phyloP scores from a whole-genome alignment of 2,888 invertebrate genomes.

The Diogma glabrata region DNA sequence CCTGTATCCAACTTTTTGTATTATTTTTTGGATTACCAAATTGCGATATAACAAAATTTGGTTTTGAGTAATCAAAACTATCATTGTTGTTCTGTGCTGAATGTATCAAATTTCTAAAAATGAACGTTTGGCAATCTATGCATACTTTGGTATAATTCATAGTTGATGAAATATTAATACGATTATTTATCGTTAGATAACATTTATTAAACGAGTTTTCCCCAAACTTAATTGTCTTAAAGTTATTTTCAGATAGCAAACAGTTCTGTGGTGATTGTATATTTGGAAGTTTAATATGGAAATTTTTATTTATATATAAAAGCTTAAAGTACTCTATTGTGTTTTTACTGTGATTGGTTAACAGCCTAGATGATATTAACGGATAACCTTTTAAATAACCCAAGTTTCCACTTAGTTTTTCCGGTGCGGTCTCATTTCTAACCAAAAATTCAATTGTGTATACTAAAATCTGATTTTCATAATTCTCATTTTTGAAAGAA shows the following conservation, averaged over 20 bases:
- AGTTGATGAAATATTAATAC: conserved; percentile 7
- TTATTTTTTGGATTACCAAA: conserved; percentile 28
- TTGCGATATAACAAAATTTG: conserved; percentile 24
- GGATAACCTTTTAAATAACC: conserved; percentile 29
- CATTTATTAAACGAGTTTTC: conserved; percentile 28
- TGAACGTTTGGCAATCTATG: conserved; percentile 23
- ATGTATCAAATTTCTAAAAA: conserved; percentile 19
- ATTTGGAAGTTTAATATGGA: conserved; percentile 1
- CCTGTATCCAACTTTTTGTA: conserved; percentile 25
- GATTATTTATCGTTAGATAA: conserved; percentile 21
- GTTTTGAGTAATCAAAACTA: background rate
- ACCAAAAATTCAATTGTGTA: conserved; percentile 23
- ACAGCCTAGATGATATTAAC: conserved; percentile 24
- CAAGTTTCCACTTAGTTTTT: conserved; percentile 24
- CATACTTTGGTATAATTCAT: conserved; percentile 29
- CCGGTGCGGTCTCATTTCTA: conserved; percentile 14
- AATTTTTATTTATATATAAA: too few relatives aligned
- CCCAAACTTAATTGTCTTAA: conserved; percentile 25
- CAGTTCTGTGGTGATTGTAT: background rate
- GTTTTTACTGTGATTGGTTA: conserved; percentile 10
- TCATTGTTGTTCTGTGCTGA: conserved; percentile 12
- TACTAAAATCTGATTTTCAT: conserved; percentile 17
- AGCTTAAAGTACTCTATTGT: too few relatives aligned
- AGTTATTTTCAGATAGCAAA: background rate
- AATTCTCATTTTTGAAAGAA: background rate